Evolutionary conservation across 2,888 invertebrate species (phyloP).

Genomic region (Synergus japonicus): DNA sequence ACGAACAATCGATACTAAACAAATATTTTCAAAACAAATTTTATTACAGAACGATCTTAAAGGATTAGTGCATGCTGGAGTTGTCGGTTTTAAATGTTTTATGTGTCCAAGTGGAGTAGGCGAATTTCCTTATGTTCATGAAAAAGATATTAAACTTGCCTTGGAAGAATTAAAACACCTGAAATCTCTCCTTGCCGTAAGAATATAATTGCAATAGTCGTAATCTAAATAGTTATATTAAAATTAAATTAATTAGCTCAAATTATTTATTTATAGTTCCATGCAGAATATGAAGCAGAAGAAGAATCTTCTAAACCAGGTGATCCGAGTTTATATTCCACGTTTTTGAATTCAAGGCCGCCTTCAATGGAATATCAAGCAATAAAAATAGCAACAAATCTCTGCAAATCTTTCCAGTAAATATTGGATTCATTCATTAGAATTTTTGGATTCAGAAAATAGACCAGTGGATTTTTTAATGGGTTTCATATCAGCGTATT

Average conservation of each 20-base stretch:
- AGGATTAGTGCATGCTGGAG: constrained; percentile 82
- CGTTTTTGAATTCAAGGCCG: constrained; percentile 83
- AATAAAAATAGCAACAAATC: constrained; percentile 80
- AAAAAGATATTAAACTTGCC: constrained; percentile 80
- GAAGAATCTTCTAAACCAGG: constrained; percentile 41
- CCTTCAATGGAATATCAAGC: constrained; percentile 84
- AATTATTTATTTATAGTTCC: constrained; percentile 80
- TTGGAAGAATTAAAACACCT: constrained; percentile 81
- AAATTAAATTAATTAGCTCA: constrained; percentile 42
- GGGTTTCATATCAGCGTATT: not conserved
- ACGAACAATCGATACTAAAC: not conserved
- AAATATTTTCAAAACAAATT: not conserved
- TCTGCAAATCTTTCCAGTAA: constrained; percentile 81
- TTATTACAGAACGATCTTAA: constrained; percentile 79
- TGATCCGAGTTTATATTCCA: constrained; percentile 82
- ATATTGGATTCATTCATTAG: constrained; percentile 12
- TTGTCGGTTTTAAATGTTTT: constrained; percentile 87
- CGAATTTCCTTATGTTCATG: constrained; percentile 83
- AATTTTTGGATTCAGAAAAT: not conserved
- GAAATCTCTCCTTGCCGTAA: constrained; percentile 83
- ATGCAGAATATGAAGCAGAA: constrained; percentile 83
- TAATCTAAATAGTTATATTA: constrained; percentile 9
- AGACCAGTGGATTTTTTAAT: not conserved
- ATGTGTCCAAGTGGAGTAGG: constrained; percentile 84
- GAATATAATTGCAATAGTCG: not conserved